Evolutionary conservation across 2,888 invertebrate species (phyloP).

Genomic region (Hipparchia sbordonii): DNA sequence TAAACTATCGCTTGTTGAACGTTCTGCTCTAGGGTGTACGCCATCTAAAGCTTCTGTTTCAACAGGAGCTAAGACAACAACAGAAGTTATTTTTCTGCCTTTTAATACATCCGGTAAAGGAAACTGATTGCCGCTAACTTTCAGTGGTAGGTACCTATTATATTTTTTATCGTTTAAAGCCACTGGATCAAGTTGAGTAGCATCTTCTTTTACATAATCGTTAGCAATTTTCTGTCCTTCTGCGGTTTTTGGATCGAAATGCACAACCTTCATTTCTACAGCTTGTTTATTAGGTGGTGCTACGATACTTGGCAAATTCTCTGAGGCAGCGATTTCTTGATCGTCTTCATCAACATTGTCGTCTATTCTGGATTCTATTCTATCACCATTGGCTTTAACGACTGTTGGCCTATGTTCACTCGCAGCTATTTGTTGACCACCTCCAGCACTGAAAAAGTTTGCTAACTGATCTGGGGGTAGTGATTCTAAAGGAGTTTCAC

Average conservation of each 20-base stretch:
- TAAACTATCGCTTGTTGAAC: constrained; percentile 80
- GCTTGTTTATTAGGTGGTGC: constrained; percentile 76
- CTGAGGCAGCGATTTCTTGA: constrained; percentile 82
- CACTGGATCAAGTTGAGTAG: constrained; percentile 89
- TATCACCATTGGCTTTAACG: constrained; percentile 85
- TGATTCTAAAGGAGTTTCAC: constrained; percentile 91
- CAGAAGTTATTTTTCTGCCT: constrained; percentile 91
- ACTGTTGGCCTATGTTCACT: constrained; percentile 88
- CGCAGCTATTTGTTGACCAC: constrained; percentile 87
- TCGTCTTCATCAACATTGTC: constrained; percentile 76
- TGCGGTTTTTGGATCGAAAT: constrained; percentile 89
- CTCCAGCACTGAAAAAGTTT: constrained; percentile 93
- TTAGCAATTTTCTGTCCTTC: constrained; percentile 88
- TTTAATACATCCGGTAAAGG: constrained; percentile 90
- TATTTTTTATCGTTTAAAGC: constrained; percentile 89
- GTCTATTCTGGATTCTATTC: constrained; percentile 75
- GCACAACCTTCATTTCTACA: constrained; percentile 93
- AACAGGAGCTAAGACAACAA: constrained; percentile 92
- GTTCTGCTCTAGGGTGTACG: constrained; percentile 77
- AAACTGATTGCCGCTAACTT: constrained; percentile 92
- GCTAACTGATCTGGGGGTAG: constrained; percentile 93
- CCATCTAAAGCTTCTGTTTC: constrained; percentile 85
- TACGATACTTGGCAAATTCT: constrained; percentile 71
- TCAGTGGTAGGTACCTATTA: constrained; percentile 92
- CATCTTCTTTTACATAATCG: constrained; percentile 87